Evolutionary conservation across 2,113 vertebrate species (phyloP).

Genomic region (Lynx canadensis): DNA sequence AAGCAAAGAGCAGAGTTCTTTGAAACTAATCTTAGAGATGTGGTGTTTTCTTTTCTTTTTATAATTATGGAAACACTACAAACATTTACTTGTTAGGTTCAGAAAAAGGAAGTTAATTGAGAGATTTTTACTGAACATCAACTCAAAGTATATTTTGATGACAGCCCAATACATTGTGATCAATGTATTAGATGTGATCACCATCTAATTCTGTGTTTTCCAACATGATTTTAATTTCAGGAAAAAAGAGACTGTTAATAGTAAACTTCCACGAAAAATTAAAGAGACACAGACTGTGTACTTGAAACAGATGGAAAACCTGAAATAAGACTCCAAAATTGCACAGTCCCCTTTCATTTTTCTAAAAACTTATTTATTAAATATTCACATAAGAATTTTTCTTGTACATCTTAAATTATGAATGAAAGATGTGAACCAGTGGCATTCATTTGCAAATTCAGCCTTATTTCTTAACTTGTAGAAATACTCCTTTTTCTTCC

Average conservation of each 20-base stretch:
- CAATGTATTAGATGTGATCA: slow-evolving; percentile 57
- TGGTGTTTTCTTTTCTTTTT: not conserved
- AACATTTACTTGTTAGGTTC: not conserved
- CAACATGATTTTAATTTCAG: slow-evolving; percentile 84
- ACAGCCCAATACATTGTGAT: slow-evolving; percentile 79
- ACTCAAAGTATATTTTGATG: slow-evolving; percentile 78
- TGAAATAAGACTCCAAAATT: slow-evolving; percentile 81
- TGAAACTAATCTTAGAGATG: not conserved
- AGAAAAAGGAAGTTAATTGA: slow-evolving; percentile 3
- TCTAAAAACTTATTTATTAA: slow-evolving; percentile 79
- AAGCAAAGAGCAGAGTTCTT: not conserved
- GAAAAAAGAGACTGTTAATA: slow-evolving; percentile 85
- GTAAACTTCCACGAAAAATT: slow-evolving; percentile 86
- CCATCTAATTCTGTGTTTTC: slow-evolving; percentile 83
- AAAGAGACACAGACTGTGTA: slow-evolving; percentile 83
- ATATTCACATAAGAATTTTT: slow-evolving; percentile 81
- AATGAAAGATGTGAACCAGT: slow-evolving; percentile 77
- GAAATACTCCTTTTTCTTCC: not conserved
- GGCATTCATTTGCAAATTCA: slow-evolving; percentile 43
- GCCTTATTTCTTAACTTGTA: slow-evolving; percentile 34
- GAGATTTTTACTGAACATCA: slow-evolving; percentile 44
- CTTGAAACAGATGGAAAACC: slow-evolving; percentile 87
- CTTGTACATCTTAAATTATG: slow-evolving; percentile 74
- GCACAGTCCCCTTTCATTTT: slow-evolving; percentile 78
- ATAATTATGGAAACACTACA: not conserved